Percentiles rank a stretch among this genome's conserved stretches.
phyloP scores from a whole-genome alignment of 2,888 invertebrate species.

The Sinelater perroti region DNA sequence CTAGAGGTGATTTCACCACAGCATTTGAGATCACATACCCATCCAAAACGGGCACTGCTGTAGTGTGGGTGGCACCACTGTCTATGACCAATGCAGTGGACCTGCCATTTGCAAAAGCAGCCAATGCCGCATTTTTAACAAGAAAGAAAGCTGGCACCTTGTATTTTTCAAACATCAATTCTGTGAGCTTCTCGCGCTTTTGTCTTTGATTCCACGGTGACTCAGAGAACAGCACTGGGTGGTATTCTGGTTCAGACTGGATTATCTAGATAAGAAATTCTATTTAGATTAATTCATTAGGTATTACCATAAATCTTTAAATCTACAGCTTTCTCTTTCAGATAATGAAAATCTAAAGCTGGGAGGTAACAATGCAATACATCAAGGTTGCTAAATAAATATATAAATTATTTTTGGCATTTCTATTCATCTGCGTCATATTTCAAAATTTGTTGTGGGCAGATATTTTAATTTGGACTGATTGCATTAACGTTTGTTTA shows the following conservation, averaged over 20 bases:
- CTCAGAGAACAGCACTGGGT: constrained; percentile 97
- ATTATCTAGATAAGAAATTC: constrained; percentile 70
- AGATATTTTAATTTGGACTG: too few relatives aligned
- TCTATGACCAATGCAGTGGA: constrained; percentile 90
- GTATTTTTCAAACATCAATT: constrained; percentile 98
- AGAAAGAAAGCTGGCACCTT: constrained; percentile 98
- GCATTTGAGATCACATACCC: constrained; percentile 96
- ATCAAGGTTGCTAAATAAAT: too few relatives aligned
- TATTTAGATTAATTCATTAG: too few relatives aligned
- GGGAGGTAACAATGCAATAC: too few relatives aligned
- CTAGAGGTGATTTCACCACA: constrained; percentile 94
- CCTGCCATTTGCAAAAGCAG: constrained; percentile 96
- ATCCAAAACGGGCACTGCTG: constrained; percentile 92
- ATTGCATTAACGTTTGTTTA: too few relatives aligned
- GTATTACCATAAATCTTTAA: too few relatives aligned
- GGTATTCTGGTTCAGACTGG: constrained; percentile 92
- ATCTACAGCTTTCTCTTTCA: too few relatives aligned
- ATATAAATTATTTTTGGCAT: too few relatives aligned
- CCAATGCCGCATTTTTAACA: constrained; percentile 96
- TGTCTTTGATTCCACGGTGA: constrained; percentile 95
- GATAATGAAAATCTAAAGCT: too few relatives aligned
- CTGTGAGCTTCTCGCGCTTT: constrained; percentile 94
- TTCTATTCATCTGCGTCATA: too few relatives aligned
- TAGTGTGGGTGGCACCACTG: constrained; percentile 92
- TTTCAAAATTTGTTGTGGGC: too few relatives aligned